Percentiles rank a stretch among this genome's conserved stretches.
Conservation (phyloP, 2,113 vertebrate species). For the Anguilla japonica region DNA sequence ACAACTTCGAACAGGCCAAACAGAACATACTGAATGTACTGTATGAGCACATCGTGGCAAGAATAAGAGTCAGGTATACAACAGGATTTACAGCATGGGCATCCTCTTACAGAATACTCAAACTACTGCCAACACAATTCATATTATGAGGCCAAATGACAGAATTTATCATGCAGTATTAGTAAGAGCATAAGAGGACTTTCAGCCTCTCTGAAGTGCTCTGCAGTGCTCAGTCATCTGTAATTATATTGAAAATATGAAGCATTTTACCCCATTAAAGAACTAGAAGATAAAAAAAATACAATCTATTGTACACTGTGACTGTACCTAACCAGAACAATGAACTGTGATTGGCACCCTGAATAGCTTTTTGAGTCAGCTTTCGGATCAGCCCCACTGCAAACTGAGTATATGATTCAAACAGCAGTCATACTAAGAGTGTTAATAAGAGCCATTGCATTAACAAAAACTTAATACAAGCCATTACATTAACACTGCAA, state of each 20-base stretch:
- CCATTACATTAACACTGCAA: too few species aligned
- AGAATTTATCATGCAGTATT: too few species aligned
- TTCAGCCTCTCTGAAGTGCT: too few species aligned
- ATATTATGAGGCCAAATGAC: too few species aligned
- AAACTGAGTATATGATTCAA: background rate
- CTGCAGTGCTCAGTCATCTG: too few species aligned
- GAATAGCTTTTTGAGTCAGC: background rate
- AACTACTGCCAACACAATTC: background rate
- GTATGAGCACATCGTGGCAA: background rate
- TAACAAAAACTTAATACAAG: too few species aligned
- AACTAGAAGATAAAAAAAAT: background rate
- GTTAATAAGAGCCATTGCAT: too few species aligned
- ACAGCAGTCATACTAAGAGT: background rate
- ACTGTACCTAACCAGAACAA: background rate
- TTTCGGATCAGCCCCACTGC: too few species aligned
- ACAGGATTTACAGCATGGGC: background rate
- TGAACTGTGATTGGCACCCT: background rate
- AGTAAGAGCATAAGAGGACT: too few species aligned
- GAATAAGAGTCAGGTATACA: background rate
- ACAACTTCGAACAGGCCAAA: background rate
- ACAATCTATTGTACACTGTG: background rate
- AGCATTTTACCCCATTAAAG: background rate
- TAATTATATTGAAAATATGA: too few species aligned
- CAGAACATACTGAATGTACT: background rate
- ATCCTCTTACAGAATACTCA: background rate